Base-by-base conservation (phyloP, 2,113 vertebrate genomes). In the Cyphomyrus plagiostoma region DNA sequence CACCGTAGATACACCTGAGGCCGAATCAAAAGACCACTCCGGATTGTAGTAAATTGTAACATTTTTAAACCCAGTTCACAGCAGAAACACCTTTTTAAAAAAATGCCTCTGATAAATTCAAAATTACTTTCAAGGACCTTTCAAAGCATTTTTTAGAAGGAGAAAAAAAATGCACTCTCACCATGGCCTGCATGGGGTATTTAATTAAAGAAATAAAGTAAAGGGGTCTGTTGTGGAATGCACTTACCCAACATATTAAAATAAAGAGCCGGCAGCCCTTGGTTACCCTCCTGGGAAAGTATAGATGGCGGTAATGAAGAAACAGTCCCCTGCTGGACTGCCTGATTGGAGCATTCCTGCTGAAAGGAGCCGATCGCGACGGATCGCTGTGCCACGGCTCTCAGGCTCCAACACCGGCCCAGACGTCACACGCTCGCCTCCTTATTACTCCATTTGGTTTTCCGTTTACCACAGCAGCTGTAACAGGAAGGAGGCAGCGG, bases 291-390 rank as follows among this genome's bases (percentile, higher is more conserved):
- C 92, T 91, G 92, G 91, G 93, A 94, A 94, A 90, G 53, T 90
- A 91, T 90, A 90, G 89, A 91, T 91, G 90, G 88, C 92, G 90
- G 93, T 94, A 93, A 94, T 93, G 92, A 92, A 92, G 87, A 74
- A 86, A 50, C 91, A 92, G 91, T 92, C 94, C 93, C 93, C 95
- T 92, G 94, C 94, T 92, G 94, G 77, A 92, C 89, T 30, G 30
- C 53, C 89, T 93, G 94, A 95, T 96, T 93, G 92, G 92, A 87
- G 92, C 92, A 94, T 94, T 92, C 93, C 93, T 93, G 92, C 90
- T 35, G 89, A 92, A 89, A 89, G 92, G 88, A 90, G 39, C 91
- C 89, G 88, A 87, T 92, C 93, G 90, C 93, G 89, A 89, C 66
- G 84, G 88, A 91, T 92, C 92, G 91, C 92, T 90, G 90, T 92